Conservation (phyloP, 2,797 vertebrate species). For the Phoebastria nigripes region DNA sequence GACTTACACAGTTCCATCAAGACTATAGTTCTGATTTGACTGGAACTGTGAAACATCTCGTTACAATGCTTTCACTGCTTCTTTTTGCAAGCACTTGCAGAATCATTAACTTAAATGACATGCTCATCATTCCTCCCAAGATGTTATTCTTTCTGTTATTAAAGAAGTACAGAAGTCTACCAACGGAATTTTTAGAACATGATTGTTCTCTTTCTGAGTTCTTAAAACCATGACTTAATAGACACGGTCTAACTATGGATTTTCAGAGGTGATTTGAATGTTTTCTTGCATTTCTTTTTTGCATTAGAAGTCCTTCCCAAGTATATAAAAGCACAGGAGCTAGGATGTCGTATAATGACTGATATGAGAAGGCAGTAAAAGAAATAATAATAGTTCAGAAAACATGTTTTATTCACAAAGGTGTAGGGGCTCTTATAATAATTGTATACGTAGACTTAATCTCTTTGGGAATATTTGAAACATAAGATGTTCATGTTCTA, state of each 20-base stretch:
- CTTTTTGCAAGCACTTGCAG: not conserved
- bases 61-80: not conserved
- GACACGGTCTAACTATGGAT: not conserved
- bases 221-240: not conserved
- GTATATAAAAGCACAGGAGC: not conserved
- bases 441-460: not conserved
- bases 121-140: not conserved
- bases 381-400: not conserved
- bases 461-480: not conserved
- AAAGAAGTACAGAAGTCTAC: not conserved
- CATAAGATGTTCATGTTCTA: not conserved
- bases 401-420: not conserved
- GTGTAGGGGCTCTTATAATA: not conserved
- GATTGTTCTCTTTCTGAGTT: not conserved
- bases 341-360: not conserved
- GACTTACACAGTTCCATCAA: not conserved
- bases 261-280: not conserved
- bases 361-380: not conserved
- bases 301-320: not conserved
- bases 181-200: not conserved
- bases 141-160: not conserved
- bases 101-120: not conserved
- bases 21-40: not conserved
- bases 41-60: not conserved
- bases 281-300: not conserved